Conservation (phyloP, 1,140 invertebrate genomes). For the Lineus longissimus region DNA sequence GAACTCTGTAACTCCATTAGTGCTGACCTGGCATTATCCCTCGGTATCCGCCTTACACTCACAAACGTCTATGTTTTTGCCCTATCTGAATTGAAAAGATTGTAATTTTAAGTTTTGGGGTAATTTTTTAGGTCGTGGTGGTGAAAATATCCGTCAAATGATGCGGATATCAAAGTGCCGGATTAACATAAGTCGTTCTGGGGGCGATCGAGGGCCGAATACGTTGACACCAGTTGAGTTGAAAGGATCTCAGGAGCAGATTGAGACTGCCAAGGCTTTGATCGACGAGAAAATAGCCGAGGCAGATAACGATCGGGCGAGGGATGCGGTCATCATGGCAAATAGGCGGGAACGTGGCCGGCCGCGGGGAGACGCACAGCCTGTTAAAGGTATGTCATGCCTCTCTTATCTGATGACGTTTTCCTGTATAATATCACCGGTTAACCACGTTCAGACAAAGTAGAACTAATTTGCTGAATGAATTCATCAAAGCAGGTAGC, state of each 20-base stretch:
- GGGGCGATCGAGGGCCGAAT: slow-evolving; percentile 23
- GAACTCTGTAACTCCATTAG: too few relatives aligned
- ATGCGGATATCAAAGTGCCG: slow-evolving; percentile 63
- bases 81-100: too few relatives aligned
- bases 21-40: too few relatives aligned
- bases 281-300: slow-evolving; percentile 63
- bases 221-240: slow-evolving; percentile 54
- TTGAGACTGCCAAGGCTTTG: slow-evolving; percentile 58
- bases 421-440: too few relatives aligned
- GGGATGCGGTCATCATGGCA: slow-evolving; percentile 54
- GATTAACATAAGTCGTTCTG: slow-evolving; percentile 57
- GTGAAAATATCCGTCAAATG: slow-evolving; percentile 68
- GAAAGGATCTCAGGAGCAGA: slow-evolving; percentile 61
- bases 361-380: slow-evolving; percentile 41
- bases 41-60: too few relatives aligned
- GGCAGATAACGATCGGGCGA: slow-evolving; percentile 53
- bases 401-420: too few relatives aligned
- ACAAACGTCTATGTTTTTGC: too few relatives aligned
- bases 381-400: too few relatives aligned
- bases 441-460: too few relatives aligned
- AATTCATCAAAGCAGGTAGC: too few relatives aligned
- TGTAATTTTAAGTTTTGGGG: too few relatives aligned
- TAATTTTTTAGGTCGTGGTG: slow-evolving; percentile 56
- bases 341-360: slow-evolving; percentile 45
- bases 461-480: too few relatives aligned